Evolutionary conservation across 1,140 invertebrate genomes (phyloP).

Genomic region (Zaprionus nigranus): DNA sequence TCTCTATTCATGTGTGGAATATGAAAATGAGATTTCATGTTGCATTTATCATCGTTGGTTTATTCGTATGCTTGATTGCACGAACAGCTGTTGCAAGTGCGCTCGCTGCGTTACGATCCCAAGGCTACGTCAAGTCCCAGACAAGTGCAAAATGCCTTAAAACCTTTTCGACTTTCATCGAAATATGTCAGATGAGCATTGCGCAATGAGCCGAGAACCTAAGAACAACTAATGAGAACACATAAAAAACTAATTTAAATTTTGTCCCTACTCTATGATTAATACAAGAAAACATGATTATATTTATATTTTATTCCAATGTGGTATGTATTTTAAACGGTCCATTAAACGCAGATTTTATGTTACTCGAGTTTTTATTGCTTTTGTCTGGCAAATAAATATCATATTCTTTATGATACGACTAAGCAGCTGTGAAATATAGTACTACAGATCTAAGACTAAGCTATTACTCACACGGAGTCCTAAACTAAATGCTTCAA

Average conservation of each 20-base stretch:
- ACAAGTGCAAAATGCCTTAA: slow-evolving; percentile 59
- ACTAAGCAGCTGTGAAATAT: slow-evolving; percentile 24
- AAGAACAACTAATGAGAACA: not conserved
- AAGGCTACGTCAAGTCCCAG: slow-evolving; percentile 42
- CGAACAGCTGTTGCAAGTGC: slow-evolving; percentile 66
- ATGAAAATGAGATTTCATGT: slow-evolving; percentile 55
- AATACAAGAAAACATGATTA: not conserved
- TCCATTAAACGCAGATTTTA: slow-evolving; percentile 51
- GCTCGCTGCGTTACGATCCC: slow-evolving; percentile 26
- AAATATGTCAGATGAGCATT: not conserved
- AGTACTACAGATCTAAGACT: slow-evolving; percentile 27
- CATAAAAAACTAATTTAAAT: not conserved
- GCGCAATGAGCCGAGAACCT: not conserved
- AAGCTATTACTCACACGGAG: slow-evolving; percentile 15
- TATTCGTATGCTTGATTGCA: slow-evolving; percentile 72
- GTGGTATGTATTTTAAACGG: slow-evolving; percentile 28
- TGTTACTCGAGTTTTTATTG: slow-evolving; percentile 52
- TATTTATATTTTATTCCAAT: slow-evolving; percentile 7
- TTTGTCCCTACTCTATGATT: not conserved
- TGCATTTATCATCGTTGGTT: slow-evolving; percentile 65
- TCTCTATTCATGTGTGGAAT: slow-evolving; percentile 43
- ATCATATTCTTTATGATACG: slow-evolving; percentile 30
- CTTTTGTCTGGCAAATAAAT: slow-evolving; percentile 61
- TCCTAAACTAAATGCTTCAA: slow-evolving; percentile 17
- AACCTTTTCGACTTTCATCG: slow-evolving; percentile 43